phyloP scores from a whole-genome alignment of 2,888 invertebrate species.

The Tridacna gigas region DNA sequence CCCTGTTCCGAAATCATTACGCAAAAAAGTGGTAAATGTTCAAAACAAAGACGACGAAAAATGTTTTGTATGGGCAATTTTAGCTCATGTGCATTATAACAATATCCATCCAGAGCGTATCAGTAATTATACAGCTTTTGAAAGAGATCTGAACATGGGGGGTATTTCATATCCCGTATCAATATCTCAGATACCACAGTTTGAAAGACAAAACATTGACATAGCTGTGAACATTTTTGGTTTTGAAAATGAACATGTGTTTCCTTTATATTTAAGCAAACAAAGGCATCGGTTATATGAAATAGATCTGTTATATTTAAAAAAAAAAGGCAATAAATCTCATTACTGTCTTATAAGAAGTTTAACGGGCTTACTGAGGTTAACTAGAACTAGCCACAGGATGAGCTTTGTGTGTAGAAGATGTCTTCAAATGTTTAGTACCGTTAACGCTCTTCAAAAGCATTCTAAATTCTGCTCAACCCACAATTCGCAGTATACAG shows the following conservation, averaged over 20 bases:
- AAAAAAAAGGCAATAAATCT: not conserved
- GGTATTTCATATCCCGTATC: conserved; percentile 33
- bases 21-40: conserved; percentile 35
- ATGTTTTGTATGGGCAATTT: conserved; percentile 42
- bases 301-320: conserved; percentile 6
- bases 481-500: conserved; percentile 2
- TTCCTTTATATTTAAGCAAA: conserved; percentile 25
- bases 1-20: conserved; percentile 47
- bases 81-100: conserved; percentile 23
- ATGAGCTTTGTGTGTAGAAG: conserved; percentile 20
- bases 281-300: not conserved
- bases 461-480: conserved; percentile 21
- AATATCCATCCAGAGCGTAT: conserved; percentile 11
- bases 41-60: conserved; percentile 37
- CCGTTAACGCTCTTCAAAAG: conserved; percentile 7
- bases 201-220: conserved; percentile 30
- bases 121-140: conserved; percentile 17
- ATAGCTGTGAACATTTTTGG: conserved; percentile 27
- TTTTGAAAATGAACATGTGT: conserved; percentile 16
- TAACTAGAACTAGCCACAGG: not conserved
- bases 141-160: conserved; percentile 27
- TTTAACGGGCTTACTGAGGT: conserved; percentile 17
- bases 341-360: conserved; percentile 34
- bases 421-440: conserved; percentile 18
- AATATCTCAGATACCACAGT: conserved; percentile 18